These are phyloP conservation scores for Oplegnathus fasciatus DNA, from an alignment of 2,113 vertebrate genomes.

Conservation along the genomic window DNA sequence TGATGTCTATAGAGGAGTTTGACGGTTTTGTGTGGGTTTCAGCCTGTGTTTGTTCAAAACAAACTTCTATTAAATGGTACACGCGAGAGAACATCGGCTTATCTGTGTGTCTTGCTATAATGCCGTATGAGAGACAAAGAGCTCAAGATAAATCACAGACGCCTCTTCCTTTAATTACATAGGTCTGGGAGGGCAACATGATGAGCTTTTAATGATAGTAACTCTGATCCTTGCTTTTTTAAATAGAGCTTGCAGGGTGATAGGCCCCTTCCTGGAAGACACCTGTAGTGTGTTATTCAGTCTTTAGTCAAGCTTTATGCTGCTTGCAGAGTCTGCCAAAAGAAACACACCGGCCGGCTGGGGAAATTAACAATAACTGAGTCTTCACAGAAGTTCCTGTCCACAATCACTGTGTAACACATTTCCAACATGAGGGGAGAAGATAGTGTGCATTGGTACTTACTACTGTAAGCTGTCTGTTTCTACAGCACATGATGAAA, in stretches of 20 bases:
- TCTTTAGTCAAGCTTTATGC: constrained; percentile 24
- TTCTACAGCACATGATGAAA: constrained; percentile 43
- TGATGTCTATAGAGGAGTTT: neutral
- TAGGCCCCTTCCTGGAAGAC: constrained; percentile 31
- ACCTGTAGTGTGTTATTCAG: constrained; percentile 42
- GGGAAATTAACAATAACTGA: constrained; percentile 49
- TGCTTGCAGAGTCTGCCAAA: constrained; percentile 25
- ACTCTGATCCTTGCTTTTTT: constrained; percentile 32
- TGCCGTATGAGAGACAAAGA: constrained; percentile 8
- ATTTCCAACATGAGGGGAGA: constrained; percentile 25
- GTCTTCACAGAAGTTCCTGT: constrained; percentile 52
- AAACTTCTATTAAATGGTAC: constrained; percentile 3
- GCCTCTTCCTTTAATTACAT: constrained; percentile 55
- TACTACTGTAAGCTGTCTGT: constrained; percentile 18
- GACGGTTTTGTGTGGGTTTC: constrained; percentile 6
- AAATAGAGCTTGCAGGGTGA: constrained; percentile 40
- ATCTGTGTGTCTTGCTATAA: constrained; percentile 19
- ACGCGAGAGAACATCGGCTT: neutral
- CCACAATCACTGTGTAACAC: constrained; percentile 52
- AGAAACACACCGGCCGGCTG: constrained; percentile 23
- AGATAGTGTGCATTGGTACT: neutral
- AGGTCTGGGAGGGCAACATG: constrained; percentile 24
- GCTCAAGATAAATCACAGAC: constrained; percentile 17
- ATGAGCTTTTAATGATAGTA: constrained; percentile 60
- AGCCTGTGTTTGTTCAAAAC: constrained; percentile 18